Base-by-base conservation (phyloP, 1,140 invertebrate genomes). In the Heliothis subflexa region DNA sequence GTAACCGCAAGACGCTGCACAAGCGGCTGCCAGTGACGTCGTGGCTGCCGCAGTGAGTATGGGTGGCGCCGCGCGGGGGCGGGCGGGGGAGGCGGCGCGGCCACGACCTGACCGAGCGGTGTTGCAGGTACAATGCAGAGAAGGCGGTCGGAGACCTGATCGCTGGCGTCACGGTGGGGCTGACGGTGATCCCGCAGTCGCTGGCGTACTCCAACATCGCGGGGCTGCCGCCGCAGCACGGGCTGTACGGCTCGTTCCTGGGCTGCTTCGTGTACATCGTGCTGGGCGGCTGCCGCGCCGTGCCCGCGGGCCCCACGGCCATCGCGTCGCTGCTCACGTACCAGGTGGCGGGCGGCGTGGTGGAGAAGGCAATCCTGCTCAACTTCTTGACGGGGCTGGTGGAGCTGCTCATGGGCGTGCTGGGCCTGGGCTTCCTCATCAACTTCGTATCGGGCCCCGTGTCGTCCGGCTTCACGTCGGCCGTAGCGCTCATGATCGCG, bases 381-480 rank as follows among this genome's bases (percentile, higher is more conserved):
- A 96, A 96, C 74, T 97, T 99, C 78, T 91, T 99, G 0, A 95
- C 95, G 21, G 98, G 98, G 1, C 85, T 97, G 45, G 95, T 99
- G 0, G 97, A 98, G 86, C 88, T 99, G 4, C 80, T 98, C 3
- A 98, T 99, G 97, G 98, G 98, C 1, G 87, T 98, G 21, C 96
- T 99, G 47, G 98, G 98, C 57, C 95, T 99, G 81, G 98, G 98
- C 59, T 99, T 99, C 89, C 95, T 99, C 45, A 97, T 99, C 66
- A 98, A 99, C 93, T 99, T 99, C 91, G 98, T 99, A 0, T 99
- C 98, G 0, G 97, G 97, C 4, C 98, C 98, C 0, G 98, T 99
- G 0, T 98, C 98, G 13, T 98, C 97, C 12, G 98, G 98, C 14
- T 99, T 99, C 89, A 99, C 98, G 0, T 98, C 98, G 0, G 98